Evolutionary conservation across 1,140 invertebrate genomes (phyloP).

Genomic region (Eciton burchellii): DNA sequence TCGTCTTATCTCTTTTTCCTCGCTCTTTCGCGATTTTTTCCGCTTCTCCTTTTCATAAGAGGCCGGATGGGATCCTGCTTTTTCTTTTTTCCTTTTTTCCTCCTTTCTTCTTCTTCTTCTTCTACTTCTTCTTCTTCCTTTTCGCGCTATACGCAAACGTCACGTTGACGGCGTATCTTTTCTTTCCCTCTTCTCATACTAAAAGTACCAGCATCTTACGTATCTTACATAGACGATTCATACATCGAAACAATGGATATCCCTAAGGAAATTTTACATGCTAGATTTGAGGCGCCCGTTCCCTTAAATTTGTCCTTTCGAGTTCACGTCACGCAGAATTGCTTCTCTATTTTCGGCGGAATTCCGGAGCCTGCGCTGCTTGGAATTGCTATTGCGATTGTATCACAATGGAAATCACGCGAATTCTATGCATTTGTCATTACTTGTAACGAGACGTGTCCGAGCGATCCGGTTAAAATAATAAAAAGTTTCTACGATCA

Average conservation of each 20-base stretch:
- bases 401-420: background rate
- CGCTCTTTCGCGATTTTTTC: background rate
- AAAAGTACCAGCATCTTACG: constrained; percentile 61
- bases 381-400: background rate
- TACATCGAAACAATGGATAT: constrained; percentile 71
- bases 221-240: constrained; percentile 67
- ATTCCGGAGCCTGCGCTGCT: background rate
- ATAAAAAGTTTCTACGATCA: constrained; percentile 6
- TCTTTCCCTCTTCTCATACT: constrained; percentile 1
- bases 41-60: no score
- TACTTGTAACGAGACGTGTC: background rate
- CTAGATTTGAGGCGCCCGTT: constrained; percentile 69
- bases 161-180: constrained; percentile 8
- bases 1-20: constrained; percentile 20
- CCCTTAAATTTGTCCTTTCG: constrained; percentile 67
- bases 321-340: constrained; percentile 38
- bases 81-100: no score
- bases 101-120: no score
- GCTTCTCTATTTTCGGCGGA: background rate
- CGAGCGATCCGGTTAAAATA: constrained; percentile 18
- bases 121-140: no score
- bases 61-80: constrained; percentile 53
- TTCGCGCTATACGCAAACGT: no score
- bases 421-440: background rate
- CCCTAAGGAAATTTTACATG: constrained; percentile 70